Percentiles rank a stretch among this genome's conserved stretches.
These are phyloP conservation scores for Phrynocephalus versicolor DNA, from an alignment of 2,113 vertebrate genomes.

Conservation along the genomic window DNA sequence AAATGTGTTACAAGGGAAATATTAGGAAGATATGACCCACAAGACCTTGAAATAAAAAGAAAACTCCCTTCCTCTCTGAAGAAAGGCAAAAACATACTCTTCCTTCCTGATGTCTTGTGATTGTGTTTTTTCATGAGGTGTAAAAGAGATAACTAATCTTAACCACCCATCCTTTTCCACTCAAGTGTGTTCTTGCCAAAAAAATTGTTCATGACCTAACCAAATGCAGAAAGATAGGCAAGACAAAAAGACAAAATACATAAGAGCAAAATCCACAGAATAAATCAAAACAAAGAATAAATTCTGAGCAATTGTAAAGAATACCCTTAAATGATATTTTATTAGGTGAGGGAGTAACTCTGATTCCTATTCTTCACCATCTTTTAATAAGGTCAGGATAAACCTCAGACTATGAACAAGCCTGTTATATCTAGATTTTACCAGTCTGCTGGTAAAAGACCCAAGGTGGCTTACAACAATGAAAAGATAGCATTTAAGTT, in stretches of 20 bases:
- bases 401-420: too few relatives aligned
- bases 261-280: not conserved
- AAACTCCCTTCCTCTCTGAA: slow-evolving; percentile 59
- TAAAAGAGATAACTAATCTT: slow-evolving; percentile 42
- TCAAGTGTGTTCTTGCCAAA: not conserved
- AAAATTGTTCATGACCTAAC: not conserved
- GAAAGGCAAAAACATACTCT: slow-evolving; percentile 53
- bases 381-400: too few relatives aligned
- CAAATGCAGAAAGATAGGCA: not conserved
- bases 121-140: slow-evolving; percentile 39
- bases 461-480: too few relatives aligned
- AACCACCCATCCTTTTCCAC: slow-evolving; percentile 14
- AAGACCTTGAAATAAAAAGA: slow-evolving; percentile 48
- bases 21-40: slow-evolving; percentile 60
- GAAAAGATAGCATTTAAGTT: too few relatives aligned
- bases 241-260: slow-evolving; percentile 5
- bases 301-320: too few relatives aligned
- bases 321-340: too few relatives aligned
- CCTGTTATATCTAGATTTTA: too few relatives aligned
- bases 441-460: too few relatives aligned
- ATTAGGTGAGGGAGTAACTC: too few relatives aligned
- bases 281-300: not conserved
- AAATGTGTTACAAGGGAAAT: slow-evolving; percentile 62
- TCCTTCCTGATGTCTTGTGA: slow-evolving; percentile 41
- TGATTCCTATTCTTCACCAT: too few relatives aligned